These are phyloP conservation scores for Caenorhabditis sp. DNA, from an alignment of 2,888 invertebrate species.

Conservation along the genomic window DNA sequence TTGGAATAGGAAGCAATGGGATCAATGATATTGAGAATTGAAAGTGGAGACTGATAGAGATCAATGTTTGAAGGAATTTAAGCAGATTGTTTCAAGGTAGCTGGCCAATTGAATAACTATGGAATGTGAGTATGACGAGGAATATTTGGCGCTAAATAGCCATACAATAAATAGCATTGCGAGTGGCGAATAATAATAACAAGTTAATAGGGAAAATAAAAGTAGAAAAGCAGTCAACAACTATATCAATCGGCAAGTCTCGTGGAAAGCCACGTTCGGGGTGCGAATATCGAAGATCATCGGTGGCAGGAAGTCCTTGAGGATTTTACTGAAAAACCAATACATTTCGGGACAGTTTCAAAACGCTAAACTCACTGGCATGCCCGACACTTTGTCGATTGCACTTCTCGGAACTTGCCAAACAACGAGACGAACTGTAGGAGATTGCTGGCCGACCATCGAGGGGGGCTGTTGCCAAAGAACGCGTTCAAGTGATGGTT, in stretches of 20 bases:
- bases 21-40: no score
- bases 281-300: slow-evolving; percentile 40
- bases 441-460: slow-evolving; percentile 31
- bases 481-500: slow-evolving; percentile 35
- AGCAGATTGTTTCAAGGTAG: no score
- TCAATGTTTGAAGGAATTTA: no score
- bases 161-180: no score
- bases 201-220: no score
- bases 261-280: slow-evolving; percentile 26
- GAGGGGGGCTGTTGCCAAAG: slow-evolving; percentile 16
- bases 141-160: no score
- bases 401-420: slow-evolving; percentile 37
- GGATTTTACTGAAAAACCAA: slow-evolving; percentile 19
- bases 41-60: no score
- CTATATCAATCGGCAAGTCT: slow-evolving; percentile 12
- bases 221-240: no score
- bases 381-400: slow-evolving; percentile 12
- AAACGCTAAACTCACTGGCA: slow-evolving; percentile 22
- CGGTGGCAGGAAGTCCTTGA: slow-evolving; percentile 42
- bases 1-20: no score
- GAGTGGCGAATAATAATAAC: no score
- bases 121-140: no score
- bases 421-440: slow-evolving; percentile 26
- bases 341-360: neutral
- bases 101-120: no score